Evolutionary conservation across 2,888 invertebrate species (phyloP), one percentile per base, ranked within the genome.

Genomic region (Ichneumoninae sp.): DNA sequence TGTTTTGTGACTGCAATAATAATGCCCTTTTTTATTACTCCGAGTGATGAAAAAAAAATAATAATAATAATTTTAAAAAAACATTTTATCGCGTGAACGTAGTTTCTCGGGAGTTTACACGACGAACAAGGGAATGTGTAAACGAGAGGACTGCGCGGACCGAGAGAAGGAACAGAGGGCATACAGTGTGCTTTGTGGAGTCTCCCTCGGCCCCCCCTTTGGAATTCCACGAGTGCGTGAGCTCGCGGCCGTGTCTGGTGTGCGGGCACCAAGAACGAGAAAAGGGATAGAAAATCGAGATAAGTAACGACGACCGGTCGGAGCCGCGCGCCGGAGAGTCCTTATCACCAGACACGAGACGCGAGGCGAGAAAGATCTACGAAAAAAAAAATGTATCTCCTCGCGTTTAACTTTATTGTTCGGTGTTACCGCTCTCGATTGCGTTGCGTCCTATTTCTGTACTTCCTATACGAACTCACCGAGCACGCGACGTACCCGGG

Each of bases 201-300:
- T 26, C 50, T 7, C 44, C 22, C 36, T 70, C 22, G 16, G 47
- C n/a, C 22, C 16, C 62, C 40, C 40, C 40, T 40, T 40, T 40
- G 75, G 74, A 84, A 82, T 82, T 82, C 76, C 60, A 66, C 65
- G 54, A 75, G 62, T 60, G 22, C 50, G 71, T 44, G 68, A 70
- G 36, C 19, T 36, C 33, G 19, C 33, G 44, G 4, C 44, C 22
- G 19, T 57, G 60, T n/a, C 40, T 68, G 40, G 47, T 30, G 30
- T 22, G 10, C 19, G 30, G 26, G 50, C 26, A 22, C 26, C 36
- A 40, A 66, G 33, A 78, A 69, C 77, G 60, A 60, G 77, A 65
- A 84, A 77, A 74, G 77, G 84, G 84, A 80, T 76, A 30, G 80
- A 80, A 76, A 62, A 68, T 16, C 30, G 78, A 81, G 84, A 84